A percentile compares a stretch with the other conserved stretches of the same genome.
Evolutionary conservation across 2,888 invertebrate genomes (phyloP).

Genomic region (Drosophila eohydei): DNA sequence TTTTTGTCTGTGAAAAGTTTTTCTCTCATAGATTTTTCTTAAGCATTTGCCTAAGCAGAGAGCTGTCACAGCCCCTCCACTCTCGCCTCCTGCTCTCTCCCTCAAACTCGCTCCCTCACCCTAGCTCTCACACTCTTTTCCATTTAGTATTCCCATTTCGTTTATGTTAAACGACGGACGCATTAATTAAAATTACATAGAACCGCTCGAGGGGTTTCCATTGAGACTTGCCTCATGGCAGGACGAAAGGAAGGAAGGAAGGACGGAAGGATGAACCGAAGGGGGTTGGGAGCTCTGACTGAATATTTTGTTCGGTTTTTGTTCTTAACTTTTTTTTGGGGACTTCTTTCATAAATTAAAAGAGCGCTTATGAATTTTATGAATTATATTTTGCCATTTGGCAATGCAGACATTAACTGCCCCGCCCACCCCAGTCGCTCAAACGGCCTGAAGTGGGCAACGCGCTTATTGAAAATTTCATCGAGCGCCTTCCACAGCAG

Average conservation of each 20-base stretch:
- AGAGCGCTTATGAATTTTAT: slow-evolving; percentile 79
- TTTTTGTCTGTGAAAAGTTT: slow-evolving; percentile 40
- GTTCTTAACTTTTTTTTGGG: slow-evolving; percentile 7
- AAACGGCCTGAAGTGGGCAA: slow-evolving; percentile 55
- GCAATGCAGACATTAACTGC: slow-evolving; percentile 45
- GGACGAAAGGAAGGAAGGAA: not conserved
- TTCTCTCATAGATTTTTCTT: slow-evolving; percentile 40
- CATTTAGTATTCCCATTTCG: slow-evolving; percentile 73
- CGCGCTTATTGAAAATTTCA: slow-evolving; percentile 69
- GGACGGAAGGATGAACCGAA: not conserved
- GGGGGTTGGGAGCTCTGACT: not conserved
- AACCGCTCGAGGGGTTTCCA: slow-evolving; percentile 49
- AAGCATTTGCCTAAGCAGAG: slow-evolving; percentile 25
- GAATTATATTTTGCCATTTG: slow-evolving; percentile 65
- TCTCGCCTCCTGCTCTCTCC: slow-evolving; percentile 8
- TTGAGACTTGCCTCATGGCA: slow-evolving; percentile 2
- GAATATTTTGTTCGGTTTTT: slow-evolving; percentile 1
- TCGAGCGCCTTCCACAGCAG: slow-evolving; percentile 15
- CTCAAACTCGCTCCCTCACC: slow-evolving; percentile 17
- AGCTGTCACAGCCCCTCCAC: slow-evolving; percentile 1
- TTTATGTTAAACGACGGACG: slow-evolving; percentile 61
- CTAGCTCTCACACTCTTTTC: slow-evolving; percentile 12
- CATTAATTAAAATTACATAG: slow-evolving; percentile 76
- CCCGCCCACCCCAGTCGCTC: not conserved
- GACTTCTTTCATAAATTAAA: slow-evolving; percentile 73